These are phyloP conservation scores for Rafetus swinhoei DNA, from an alignment of 2,113 vertebrate genomes.

Conservation along the genomic window DNA sequence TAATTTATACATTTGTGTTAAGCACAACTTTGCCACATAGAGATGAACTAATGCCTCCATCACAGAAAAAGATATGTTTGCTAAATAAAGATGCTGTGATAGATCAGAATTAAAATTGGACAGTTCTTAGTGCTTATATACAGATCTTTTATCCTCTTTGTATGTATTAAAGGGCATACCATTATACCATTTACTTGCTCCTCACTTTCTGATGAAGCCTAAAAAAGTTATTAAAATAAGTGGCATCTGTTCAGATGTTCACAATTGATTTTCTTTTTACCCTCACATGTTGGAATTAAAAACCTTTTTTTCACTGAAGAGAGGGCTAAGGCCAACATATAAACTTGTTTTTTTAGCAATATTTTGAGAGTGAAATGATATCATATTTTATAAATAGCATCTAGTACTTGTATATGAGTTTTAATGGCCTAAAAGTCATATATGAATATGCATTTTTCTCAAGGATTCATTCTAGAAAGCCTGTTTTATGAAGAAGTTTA, in stretches of 20 bases:
- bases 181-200: slow-evolving; percentile 20
- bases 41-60: background rate
- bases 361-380: background rate
- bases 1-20: background rate
- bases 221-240: slow-evolving; percentile 4
- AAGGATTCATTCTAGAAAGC: slow-evolving; percentile 39
- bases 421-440: background rate
- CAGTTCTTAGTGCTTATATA: background rate
- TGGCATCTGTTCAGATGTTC: slow-evolving; percentile 3
- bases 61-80: background rate
- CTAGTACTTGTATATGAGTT: slow-evolving; percentile 32
- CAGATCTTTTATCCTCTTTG: background rate
- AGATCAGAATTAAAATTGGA: background rate
- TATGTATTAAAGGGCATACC: background rate
- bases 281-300: slow-evolving; percentile 31
- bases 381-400: slow-evolving; percentile 16
- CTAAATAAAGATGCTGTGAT: background rate
- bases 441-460: slow-evolving; percentile 46
- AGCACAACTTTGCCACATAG: background rate
- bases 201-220: slow-evolving; percentile 8
- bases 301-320: background rate
- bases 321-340: background rate
- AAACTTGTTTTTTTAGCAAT: slow-evolving; percentile 1
- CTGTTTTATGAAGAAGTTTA: slow-evolving; percentile 57
- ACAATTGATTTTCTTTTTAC: background rate